A percentile compares a stretch with the other conserved stretches of the same genome.
Conservation (phyloP, 2,888 invertebrate species). For the Byasa hedistus region DNA sequence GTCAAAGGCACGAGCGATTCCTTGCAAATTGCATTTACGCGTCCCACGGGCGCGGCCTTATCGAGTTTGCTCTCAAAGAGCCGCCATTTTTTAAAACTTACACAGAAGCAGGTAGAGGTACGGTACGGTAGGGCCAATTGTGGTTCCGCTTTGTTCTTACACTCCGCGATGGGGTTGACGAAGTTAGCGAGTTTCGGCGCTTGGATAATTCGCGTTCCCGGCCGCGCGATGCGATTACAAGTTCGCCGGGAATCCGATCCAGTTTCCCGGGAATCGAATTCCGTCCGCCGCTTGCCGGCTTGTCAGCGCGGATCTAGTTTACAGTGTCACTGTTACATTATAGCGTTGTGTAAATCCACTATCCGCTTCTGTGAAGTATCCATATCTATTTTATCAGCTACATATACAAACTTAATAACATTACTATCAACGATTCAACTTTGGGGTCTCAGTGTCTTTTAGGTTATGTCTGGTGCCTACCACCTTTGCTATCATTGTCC, state of each 20-base stretch:
- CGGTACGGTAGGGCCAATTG: slow-evolving; percentile 67
- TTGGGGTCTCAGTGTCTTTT: too few species aligned
- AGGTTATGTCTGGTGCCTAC: too few species aligned
- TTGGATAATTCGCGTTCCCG: slow-evolving; percentile 76
- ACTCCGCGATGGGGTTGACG: slow-evolving; percentile 74
- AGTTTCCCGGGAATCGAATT: slow-evolving; percentile 61
- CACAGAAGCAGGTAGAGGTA: slow-evolving; percentile 66
- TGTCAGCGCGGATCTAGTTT: background rate
- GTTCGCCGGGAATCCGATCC: slow-evolving; percentile 69
- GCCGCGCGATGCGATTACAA: slow-evolving; percentile 73
- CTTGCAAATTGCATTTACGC: slow-evolving; percentile 75
- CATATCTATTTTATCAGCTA: too few species aligned
- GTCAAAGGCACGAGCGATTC: slow-evolving; percentile 77
- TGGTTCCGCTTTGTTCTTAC: slow-evolving; percentile 76
- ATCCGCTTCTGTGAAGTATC: too few species aligned
- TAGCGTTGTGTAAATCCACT: too few species aligned
- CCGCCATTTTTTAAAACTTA: slow-evolving; percentile 77
- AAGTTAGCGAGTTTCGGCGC: slow-evolving; percentile 74
- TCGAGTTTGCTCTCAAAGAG: slow-evolving; percentile 75
- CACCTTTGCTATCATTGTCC: too few species aligned
- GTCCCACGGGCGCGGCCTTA: slow-evolving; percentile 74
- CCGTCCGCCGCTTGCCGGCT: slow-evolving; percentile 49
- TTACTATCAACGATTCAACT: too few species aligned
- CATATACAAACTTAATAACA: too few species aligned
- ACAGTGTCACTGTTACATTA: too few species aligned